A percentile compares a stretch with the other conserved stretches of the same genome.
These are phyloP conservation scores for Lampris incognitus DNA, from an alignment of 2,113 vertebrate species.

Conservation along the genomic window DNA sequence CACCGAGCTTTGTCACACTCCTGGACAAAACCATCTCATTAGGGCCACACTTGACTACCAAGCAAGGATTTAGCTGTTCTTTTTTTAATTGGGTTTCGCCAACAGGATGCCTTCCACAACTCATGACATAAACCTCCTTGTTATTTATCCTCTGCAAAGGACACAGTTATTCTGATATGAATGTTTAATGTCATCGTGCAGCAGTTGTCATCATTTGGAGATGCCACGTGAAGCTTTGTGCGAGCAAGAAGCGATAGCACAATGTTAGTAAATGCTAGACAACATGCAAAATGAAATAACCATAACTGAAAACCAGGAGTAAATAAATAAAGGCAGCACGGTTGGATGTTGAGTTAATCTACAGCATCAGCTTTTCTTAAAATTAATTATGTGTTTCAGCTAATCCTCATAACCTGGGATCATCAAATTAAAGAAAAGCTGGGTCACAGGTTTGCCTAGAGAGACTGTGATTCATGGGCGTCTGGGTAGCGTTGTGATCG, in stretches of 20 bases:
- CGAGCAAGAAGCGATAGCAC: not conserved
- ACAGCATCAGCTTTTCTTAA: not conserved
- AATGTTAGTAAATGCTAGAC: not conserved
- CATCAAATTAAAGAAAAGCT: too few relatives aligned
- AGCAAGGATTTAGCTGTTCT: conserved; percentile 48
- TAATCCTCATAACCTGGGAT: too few relatives aligned
- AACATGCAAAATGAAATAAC: not conserved
- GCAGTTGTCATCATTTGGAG: conserved; percentile 6
- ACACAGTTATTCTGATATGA: not conserved
- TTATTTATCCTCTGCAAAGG: not conserved
- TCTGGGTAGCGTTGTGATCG: too few relatives aligned
- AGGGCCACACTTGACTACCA: conserved; percentile 53
- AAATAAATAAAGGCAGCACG: not conserved
- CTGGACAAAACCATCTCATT: conserved; percentile 74
- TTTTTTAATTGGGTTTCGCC: conserved; percentile 57
- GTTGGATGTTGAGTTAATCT: not conserved
- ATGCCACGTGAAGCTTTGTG: not conserved
- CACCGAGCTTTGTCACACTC: conserved; percentile 76
- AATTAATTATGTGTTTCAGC: not conserved
- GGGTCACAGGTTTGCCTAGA: too few relatives aligned
- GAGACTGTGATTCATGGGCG: too few relatives aligned
- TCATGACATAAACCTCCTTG: not conserved
- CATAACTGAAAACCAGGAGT: not conserved
- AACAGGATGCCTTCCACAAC: not conserved
- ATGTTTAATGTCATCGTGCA: not conserved